These are phyloP conservation scores for Beris morrisii DNA, from an alignment of 2,888 invertebrate genomes.

Conservation along the genomic window DNA sequence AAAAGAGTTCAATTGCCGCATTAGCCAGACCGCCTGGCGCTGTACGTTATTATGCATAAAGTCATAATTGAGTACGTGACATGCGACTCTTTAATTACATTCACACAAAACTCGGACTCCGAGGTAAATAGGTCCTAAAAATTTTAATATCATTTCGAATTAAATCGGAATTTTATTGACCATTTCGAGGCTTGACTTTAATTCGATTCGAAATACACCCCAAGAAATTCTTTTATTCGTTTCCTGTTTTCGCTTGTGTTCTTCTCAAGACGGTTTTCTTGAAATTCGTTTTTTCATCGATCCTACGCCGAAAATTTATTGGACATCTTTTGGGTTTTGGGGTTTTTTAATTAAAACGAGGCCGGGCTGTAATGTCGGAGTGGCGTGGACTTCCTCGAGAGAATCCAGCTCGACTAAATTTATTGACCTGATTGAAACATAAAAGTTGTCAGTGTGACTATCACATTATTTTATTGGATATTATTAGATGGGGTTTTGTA, in stretches of 20 bases:
- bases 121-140: neutral
- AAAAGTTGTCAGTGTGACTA: constrained; percentile 36
- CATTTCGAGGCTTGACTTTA: constrained; percentile 7
- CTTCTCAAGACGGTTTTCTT: neutral
- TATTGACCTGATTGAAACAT: constrained; percentile 36
- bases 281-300: neutral
- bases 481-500: constrained; percentile 13
- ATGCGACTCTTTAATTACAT: too few relatives aligned
- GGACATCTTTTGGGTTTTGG: constrained; percentile 1
- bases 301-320: constrained; percentile 12
- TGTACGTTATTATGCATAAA: too few relatives aligned
- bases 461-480: constrained; percentile 35
- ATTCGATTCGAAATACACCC: constrained; percentile 19
- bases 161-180: constrained; percentile 33
- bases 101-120: too few relatives aligned
- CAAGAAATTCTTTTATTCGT: too few relatives aligned
- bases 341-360: constrained; percentile 14
- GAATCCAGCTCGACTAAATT: constrained; percentile 24
- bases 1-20: too few relatives aligned
- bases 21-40: too few relatives aligned
- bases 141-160: constrained; percentile 18
- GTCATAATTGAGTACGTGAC: too few relatives aligned
- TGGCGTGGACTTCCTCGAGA: constrained; percentile 10
- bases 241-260: too few relatives aligned
- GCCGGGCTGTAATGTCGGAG: neutral